Conservation (phyloP, 2,888 invertebrate genomes). For the Sacculina carcini region DNA sequence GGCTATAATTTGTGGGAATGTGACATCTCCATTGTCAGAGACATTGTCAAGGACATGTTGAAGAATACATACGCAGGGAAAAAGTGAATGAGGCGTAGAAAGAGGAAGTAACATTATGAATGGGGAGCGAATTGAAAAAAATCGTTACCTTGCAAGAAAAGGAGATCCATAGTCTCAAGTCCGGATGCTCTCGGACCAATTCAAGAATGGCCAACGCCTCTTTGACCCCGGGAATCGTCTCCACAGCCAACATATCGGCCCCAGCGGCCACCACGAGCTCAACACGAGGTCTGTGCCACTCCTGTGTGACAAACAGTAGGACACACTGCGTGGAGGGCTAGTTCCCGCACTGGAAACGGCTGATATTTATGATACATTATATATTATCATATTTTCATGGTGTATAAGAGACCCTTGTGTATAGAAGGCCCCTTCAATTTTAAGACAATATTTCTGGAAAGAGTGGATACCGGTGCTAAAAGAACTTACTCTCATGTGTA, state of each 20-base stretch:
- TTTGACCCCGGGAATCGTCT: slow-evolving; percentile 61
- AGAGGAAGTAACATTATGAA: neutral
- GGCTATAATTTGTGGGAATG: too few relatives aligned
- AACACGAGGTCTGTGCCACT: slow-evolving; percentile 63
- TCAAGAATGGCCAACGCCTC: slow-evolving; percentile 63
- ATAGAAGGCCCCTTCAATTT: too few relatives aligned
- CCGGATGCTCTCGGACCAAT: slow-evolving; percentile 48
- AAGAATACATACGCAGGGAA: too few relatives aligned
- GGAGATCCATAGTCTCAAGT: slow-evolving; percentile 53
- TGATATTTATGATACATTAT: neutral
- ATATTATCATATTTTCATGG: too few relatives aligned
- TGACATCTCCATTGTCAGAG: too few relatives aligned
- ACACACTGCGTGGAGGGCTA: slow-evolving; percentile 33
- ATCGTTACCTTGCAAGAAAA: slow-evolving; percentile 51
- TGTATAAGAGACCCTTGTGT: too few relatives aligned
- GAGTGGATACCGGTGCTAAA: too few relatives aligned
- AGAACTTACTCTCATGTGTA: too few relatives aligned
- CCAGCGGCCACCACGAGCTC: slow-evolving; percentile 49
- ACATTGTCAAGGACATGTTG: too few relatives aligned
- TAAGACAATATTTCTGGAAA: too few relatives aligned
- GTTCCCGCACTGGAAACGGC: slow-evolving; percentile 43
- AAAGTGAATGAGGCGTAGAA: too few relatives aligned
- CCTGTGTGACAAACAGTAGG: too few relatives aligned
- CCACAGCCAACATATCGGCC: slow-evolving; percentile 59
- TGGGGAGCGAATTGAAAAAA: neutral